Base-by-base conservation (phyloP, 2,888 invertebrate genomes). In the Campoletis raptor region DNA sequence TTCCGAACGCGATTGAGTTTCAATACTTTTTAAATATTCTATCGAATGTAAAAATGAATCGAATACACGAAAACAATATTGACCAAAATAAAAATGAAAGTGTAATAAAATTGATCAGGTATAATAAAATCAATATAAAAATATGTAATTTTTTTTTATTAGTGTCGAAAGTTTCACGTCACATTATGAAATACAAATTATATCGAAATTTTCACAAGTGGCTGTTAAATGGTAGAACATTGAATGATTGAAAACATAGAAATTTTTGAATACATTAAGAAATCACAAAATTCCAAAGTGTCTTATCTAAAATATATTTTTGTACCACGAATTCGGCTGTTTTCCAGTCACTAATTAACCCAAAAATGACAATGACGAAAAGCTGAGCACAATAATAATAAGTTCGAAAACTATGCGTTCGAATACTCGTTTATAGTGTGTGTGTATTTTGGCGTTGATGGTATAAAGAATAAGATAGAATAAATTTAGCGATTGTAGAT, bases 231-330 rank as follows among this genome's bases (percentile, higher is more conserved):
- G 6, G 12, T 30, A 12, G 12, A 2, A 30, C 2, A 30, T 5
- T 12, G 21, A 21, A 12, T 54, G 7, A 21, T 36, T 54, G 6
- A 7, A 24, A 40, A 54, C 40, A 54, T 54, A 18, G 18, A 78
- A 67, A 67, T 54, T 37, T 52, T 67, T 24, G 2, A 8, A 48
- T 30, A 48, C 70, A 45, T 78, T 78, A 78, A 54, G 67, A 9
- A 64, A 54, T 40, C 10, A 52, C 15, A 36, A 37, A 77, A 78
- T 77, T 64, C 45, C 66, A n/a, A 36, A 66, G 36, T n/a, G 10
- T 5, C n/a, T 30, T 9, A 30, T 45, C 24, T 18, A 15, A 21
- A 70, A 48, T 36, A 30, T 48, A 61, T 30, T 61, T 30, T 15
- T 30, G 30, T 15, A 61, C 61, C 30, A 61, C 30, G 3, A 61